Base-by-base conservation (phyloP, 2,888 invertebrate genomes). In the Operophtera brumata region DNA sequence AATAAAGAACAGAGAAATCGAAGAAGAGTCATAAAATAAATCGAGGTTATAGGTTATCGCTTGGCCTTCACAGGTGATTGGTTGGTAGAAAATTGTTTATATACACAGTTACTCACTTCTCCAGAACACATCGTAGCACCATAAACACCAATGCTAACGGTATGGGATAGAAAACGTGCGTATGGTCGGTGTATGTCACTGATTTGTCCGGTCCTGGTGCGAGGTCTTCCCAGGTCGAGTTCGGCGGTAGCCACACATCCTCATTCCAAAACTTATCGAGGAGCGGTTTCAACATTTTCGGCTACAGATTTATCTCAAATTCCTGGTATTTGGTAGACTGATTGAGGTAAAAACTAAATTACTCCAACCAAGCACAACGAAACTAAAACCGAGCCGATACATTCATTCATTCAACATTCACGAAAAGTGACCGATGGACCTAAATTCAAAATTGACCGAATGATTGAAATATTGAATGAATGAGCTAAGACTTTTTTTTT, bases 161-260 rank as follows among this genome's bases (percentile, higher is more conserved):
- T 82, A 97, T 88, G 48, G 97, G 96, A 84, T 92, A 94, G 71
- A 94, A 91, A 71, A 98, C 91, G 91, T 98, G 96, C 75, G 92
- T 92, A 80, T 94, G 93, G 78, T 96, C 93, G 53, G 96, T 94
- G 86, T 96, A 96, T 65, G 92, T 92, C 61, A 95, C 91, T 67
- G 93, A 92, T 78, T 94, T 93, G 69, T 93, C 92, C 52, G 93
- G 91, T 57, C 93, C 94, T 47, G 96, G 96, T 70, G 94, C 93
- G 57, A 98, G 92, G 78, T 97, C 95, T 59, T 92, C 92, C 98
- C 98, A 98, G 70, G 96, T 96, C 64, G 93, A 93, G 82, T 97
- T 97, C 61, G 96, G 96, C 67, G 98, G 98, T 73, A 98, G 92
- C 98, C 98, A 98, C 79, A 98, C 92, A 77, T 93, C 86, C 78